phyloP scores from a whole-genome alignment of 2,113 vertebrate genomes.

The Toxotes jaculatrix region DNA sequence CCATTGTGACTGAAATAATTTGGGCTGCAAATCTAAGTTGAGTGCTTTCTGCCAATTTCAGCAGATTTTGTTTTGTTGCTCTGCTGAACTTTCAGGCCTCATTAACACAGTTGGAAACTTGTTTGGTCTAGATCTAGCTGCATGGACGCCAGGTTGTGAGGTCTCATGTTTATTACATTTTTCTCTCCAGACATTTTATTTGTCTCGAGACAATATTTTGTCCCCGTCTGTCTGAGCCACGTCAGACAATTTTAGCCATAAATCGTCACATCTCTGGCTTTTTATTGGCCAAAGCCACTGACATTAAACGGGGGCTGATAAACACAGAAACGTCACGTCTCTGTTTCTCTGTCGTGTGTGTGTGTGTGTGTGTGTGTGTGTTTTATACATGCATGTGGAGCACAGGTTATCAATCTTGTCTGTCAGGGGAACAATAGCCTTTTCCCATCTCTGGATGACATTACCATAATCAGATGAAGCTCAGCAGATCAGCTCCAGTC shows the following conservation, averaged over 20 bases:
- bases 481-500: conserved; percentile 36
- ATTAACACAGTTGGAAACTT: not conserved
- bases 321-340: conserved; percentile 6
- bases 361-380: conserved; percentile 15
- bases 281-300: conserved; percentile 40
- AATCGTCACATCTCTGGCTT: conserved; percentile 25
- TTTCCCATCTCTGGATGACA: conserved; percentile 41
- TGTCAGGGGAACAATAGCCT: conserved; percentile 66
- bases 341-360: not conserved
- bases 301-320: conserved; percentile 49
- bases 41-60: not conserved
- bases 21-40: not conserved
- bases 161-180: not conserved
- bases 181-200: conserved; percentile 26
- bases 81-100: not conserved
- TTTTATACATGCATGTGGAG: conserved; percentile 19
- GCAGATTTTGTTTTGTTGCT: not conserved
- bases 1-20: not conserved
- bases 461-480: conserved; percentile 67
- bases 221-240: conserved; percentile 6
- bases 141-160: not conserved
- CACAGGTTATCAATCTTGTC: conserved; percentile 71
- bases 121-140: not conserved
- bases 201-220: not conserved
- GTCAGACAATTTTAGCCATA: conserved; percentile 12